These are phyloP conservation scores for Neolamprologus variostigma DNA, from an alignment of 2,113 vertebrate species.

Conservation along the genomic window DNA sequence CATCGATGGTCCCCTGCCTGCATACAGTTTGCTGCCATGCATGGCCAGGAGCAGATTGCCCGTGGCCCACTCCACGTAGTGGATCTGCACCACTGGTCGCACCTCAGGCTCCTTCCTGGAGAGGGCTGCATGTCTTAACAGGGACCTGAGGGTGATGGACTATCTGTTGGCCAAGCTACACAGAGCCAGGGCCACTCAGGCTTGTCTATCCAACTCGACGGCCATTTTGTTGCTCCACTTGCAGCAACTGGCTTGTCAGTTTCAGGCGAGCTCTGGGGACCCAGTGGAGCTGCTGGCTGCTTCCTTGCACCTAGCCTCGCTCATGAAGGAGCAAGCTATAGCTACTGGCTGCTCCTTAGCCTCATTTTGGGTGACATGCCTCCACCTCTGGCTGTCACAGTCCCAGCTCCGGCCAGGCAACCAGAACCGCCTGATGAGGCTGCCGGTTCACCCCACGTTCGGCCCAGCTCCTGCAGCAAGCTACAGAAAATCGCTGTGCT, in stretches of 20 bases:
- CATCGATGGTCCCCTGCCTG: background rate
- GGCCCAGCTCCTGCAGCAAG: rapidly evolving
- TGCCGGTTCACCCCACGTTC: background rate
- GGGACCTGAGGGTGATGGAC: background rate
- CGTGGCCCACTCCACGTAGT: background rate
- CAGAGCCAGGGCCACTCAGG: background rate
- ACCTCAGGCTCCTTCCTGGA: background rate
- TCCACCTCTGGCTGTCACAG: rapidly evolving
- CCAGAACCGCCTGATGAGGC: background rate
- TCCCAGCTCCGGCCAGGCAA: rapidly evolving
- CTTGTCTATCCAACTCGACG: background rate
- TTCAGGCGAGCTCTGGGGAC: rapidly evolving
- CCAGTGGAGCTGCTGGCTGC: background rate
- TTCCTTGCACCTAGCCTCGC: background rate
- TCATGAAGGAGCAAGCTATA: background rate
- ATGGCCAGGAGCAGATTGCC: background rate
- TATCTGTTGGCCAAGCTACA: background rate
- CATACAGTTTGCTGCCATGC: background rate
- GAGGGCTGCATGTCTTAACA: background rate
- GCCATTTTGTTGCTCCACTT: background rate
- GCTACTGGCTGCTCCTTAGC: background rate
- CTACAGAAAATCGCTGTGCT: background rate
- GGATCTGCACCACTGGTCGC: background rate
- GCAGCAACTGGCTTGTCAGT: background rate
- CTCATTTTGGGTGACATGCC: background rate